Evolutionary conservation across 2,888 invertebrate genomes (phyloP).

Genomic region (Exephanes ischioxanthus): DNA sequence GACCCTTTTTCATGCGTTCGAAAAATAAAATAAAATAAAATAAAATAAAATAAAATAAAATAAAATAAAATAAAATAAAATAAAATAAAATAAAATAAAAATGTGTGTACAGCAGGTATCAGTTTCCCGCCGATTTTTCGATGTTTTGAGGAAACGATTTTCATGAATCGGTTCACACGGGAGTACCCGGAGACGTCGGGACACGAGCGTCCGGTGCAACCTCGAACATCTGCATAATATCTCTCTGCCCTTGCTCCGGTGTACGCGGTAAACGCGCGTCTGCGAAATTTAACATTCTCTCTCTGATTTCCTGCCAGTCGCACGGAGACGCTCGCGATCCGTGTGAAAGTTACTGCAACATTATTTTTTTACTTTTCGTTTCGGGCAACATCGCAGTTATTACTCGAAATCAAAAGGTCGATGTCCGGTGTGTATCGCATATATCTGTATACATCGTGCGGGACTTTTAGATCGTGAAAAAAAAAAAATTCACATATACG

Average conservation of each 20-base stretch:
- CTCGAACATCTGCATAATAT: slow-evolving; percentile 34
- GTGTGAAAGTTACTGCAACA: slow-evolving; percentile 46
- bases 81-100: not conserved
- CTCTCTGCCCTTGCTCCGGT: not conserved
- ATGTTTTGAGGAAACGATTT: slow-evolving; percentile 43
- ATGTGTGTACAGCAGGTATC: not conserved
- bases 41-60: not conserved
- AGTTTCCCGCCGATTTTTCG: not conserved
- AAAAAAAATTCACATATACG: slow-evolving; percentile 42
- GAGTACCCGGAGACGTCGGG: not conserved
- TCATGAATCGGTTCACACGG: slow-evolving; percentile 52
- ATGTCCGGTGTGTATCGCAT: slow-evolving; percentile 11
- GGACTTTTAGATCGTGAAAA: slow-evolving; percentile 1
- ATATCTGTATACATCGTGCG: not conserved
- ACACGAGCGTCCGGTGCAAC: slow-evolving; percentile 44
- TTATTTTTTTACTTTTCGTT: not conserved
- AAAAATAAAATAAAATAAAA: not conserved
- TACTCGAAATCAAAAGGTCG: slow-evolving; percentile 51
- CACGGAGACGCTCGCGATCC: slow-evolving; percentile 15
- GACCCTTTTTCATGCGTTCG: slow-evolving; percentile 26
- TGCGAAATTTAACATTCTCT: slow-evolving; percentile 43
- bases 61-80: not conserved
- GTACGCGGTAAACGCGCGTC: not conserved
- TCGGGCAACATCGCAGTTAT: slow-evolving; percentile 48
- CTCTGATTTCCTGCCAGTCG: slow-evolving; percentile 53